Conservation (phyloP, 2,888 invertebrate genomes). For the Idaea straminata region DNA sequence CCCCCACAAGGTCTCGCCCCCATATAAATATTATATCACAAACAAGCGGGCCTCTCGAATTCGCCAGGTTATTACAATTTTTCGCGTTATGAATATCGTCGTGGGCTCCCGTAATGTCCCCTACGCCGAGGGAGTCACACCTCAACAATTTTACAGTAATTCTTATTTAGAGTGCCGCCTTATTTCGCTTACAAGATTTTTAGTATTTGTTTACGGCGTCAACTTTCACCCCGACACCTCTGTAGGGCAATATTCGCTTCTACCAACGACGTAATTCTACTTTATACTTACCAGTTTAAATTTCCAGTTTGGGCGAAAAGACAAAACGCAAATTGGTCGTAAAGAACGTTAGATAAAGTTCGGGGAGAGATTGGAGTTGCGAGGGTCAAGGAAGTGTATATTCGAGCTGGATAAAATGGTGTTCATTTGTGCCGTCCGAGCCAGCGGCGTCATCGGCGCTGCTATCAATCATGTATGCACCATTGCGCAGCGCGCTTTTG, state of each 20-base stretch:
- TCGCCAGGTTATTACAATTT: constrained; percentile 78
- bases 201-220: constrained; percentile 76
- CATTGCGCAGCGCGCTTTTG: constrained; percentile 75
- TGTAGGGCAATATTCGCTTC: constrained; percentile 68
- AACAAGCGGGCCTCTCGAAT: constrained; percentile 43
- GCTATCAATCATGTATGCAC: constrained; percentile 79
- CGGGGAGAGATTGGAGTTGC: constrained; percentile 22
- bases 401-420: constrained; percentile 57
- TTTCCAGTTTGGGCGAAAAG: constrained; percentile 44
- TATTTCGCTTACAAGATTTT: constrained; percentile 78
- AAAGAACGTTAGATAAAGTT: constrained; percentile 29
- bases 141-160: constrained; percentile 79
- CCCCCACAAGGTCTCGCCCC: constrained; percentile 55
- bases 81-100: constrained; percentile 79
- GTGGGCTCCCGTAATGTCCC: constrained; percentile 58
- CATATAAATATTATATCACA: constrained; percentile 54
- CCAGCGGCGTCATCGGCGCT: constrained; percentile 56
- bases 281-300: constrained; percentile 43
- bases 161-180: constrained; percentile 78
- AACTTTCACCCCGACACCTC: constrained; percentile 57
- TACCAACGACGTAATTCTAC: constrained; percentile 61
- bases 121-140: constrained; percentile 68
- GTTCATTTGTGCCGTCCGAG: constrained; percentile 30
- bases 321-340: constrained; percentile 58
- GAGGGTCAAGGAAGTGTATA: constrained; percentile 66